Base-by-base conservation (phyloP, 2,113 vertebrate species). In the Pipra filicauda region DNA sequence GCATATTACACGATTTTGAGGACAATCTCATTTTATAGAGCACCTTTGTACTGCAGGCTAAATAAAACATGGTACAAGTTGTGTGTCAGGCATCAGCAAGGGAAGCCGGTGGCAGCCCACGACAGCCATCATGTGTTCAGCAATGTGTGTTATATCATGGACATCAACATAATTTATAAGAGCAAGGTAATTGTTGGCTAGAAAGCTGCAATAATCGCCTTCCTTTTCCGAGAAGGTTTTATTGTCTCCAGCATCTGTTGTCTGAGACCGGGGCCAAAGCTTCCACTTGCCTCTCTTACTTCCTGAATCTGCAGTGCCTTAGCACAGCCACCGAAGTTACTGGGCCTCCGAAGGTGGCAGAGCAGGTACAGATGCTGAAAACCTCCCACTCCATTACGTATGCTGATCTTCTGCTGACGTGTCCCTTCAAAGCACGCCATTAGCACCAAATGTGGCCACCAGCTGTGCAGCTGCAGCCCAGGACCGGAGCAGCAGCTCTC, bases 391-490 rank as follows among this genome's bases (percentile, higher is more conserved):
- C 59, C 51, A 85, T 91, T 92, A 74, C 7, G 9, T 89, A 64
- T 72, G 81, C 94, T 85, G 79, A 81, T 85, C 64, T 84, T 65
- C 84, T 75, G 6, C 91, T 91, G 95, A 89, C 43, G 15, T 85
- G 13, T 15, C 35, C 91, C 88, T 97, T 95, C 91, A 95, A 95
- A 97, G 96, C 72, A 1, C 49, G 86, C 87, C 91, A 72, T 82
- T 74, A 93, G 95, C 89, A 80, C 66, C 84, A 75, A 97, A 96
- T 91, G 89, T 96, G 96, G 96, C 83, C 89, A 80, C 66, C 97
- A 97, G 95, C 94, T 97, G 95, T 93, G 92, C 95, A 88, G 94
- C 94, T 95, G 95, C 62, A 57, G 90, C 83, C 93, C 94, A 92
- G 95, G 43, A 86, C 54, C 54, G 69, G 72, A 17, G 8, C 35